These are phyloP conservation scores for Zonotrichia leucophrys DNA, from an alignment of 2,113 vertebrate species.

Conservation along the genomic window DNA sequence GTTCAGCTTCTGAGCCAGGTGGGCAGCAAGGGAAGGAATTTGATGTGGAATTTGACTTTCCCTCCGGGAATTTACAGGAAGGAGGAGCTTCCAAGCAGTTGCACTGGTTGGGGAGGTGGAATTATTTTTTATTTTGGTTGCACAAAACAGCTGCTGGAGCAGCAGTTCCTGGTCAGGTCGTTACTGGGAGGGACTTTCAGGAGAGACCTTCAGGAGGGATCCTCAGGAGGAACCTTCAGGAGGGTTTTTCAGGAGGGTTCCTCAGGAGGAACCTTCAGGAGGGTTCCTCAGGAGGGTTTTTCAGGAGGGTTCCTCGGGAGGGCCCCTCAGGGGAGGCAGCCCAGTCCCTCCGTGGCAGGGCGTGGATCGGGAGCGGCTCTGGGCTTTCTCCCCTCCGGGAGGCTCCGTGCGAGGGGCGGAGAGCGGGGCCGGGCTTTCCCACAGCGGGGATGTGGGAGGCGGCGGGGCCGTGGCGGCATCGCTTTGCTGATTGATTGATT, in stretches of 20 bases:
- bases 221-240: background rate
- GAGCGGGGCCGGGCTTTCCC: accelerated
- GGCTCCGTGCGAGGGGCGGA: accelerated
- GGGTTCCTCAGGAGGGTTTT: background rate
- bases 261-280: no score
- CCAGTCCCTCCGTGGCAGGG: accelerated
- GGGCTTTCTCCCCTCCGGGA: background rate
- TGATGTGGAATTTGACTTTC: accelerated
- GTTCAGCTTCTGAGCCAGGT: background rate
- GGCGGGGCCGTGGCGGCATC: background rate
- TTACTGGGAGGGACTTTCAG: background rate
- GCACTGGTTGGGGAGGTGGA: background rate
- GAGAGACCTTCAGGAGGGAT: background rate
- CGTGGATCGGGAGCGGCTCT: accelerated
- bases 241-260: no score
- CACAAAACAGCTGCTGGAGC: background rate
- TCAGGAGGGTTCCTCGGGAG: background rate
- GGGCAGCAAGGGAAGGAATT: background rate
- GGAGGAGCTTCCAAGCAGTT: background rate
- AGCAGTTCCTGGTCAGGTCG: background rate
- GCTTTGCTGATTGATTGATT: no score
- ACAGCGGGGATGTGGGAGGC: background rate
- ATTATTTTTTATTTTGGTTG: accelerated
- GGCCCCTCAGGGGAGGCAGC: background rate
- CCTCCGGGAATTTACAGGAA: background rate